A percentile compares a stretch with the other conserved stretches of the same genome.
phyloP scores from a whole-genome alignment of 53 echinoderm and acorn worm genomes.

The Luidia sarsii region DNA sequence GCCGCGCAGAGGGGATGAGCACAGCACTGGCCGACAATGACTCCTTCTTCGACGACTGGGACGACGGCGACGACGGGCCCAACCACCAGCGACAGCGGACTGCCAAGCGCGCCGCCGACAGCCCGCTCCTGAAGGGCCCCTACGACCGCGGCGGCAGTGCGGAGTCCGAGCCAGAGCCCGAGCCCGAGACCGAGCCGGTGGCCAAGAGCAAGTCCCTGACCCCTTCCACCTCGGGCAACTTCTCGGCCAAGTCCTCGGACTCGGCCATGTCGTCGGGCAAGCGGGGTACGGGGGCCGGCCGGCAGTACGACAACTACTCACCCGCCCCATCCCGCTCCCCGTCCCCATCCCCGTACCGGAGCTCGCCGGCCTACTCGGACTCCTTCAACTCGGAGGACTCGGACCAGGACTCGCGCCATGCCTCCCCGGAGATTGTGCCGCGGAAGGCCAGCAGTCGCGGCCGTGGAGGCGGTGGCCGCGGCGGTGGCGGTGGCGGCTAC shows the following conservation, averaged over 20 bases:
- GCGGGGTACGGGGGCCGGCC: background rate
- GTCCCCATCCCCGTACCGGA: conserved; percentile 45
- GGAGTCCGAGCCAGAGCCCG: conserved; percentile 1
- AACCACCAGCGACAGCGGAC: too few relatives aligned
- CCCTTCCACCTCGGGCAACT: conserved; percentile 72
- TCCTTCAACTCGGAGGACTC: conserved; percentile 96
- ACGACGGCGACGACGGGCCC: conserved; percentile 12
- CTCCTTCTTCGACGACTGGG: conserved; percentile 76
- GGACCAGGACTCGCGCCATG: conserved; percentile 77
- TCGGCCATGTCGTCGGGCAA: conserved; percentile 61
- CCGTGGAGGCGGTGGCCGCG: too few relatives aligned
- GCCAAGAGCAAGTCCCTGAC: conserved; percentile 33
- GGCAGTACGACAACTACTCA: conserved; percentile 20
- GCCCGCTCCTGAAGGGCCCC: conserved; percentile 64
- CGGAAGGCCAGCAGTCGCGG: conserved; percentile 22
- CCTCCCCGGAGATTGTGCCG: conserved; percentile 55
- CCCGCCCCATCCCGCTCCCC: conserved; percentile 54
- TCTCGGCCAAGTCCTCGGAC: conserved; percentile 67
- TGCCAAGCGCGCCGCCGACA: conserved; percentile 27
- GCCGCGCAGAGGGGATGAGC: conserved; percentile 32
- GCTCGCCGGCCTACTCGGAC: conserved; percentile 76
- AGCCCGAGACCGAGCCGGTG: background rate
- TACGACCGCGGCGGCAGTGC: conserved; percentile 68
- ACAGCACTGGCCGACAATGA: conserved; percentile 56
- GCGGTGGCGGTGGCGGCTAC: too few relatives aligned